Evolutionary conservation across 2,113 vertebrate species (phyloP).

Genomic region (Leptobrachium ailaonicum): DNA sequence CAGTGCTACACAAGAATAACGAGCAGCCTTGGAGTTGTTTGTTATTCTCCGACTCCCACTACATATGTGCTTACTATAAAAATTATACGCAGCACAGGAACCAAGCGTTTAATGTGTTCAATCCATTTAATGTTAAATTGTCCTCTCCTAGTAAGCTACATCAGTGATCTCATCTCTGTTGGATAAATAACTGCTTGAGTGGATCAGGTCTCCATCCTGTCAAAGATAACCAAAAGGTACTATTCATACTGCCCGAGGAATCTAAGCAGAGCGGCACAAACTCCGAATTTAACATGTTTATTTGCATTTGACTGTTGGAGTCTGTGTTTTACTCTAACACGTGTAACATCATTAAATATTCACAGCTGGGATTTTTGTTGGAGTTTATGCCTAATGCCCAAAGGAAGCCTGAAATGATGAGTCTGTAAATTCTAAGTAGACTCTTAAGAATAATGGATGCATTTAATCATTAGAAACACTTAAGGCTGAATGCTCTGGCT

Average conservation of each 20-base stretch:
- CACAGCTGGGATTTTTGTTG: slow-evolving; percentile 47
- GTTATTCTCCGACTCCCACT: too few relatives aligned
- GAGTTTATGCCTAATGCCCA: slow-evolving; percentile 43
- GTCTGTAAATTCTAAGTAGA: slow-evolving; percentile 49
- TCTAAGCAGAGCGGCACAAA: not conserved
- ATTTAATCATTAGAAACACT: slow-evolving; percentile 52
- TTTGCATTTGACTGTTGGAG: not conserved
- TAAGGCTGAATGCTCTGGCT: slow-evolving; percentile 49
- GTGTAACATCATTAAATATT: slow-evolving; percentile 47
- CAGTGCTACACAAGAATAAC: too few relatives aligned
- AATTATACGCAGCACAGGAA: too few relatives aligned
- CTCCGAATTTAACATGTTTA: not conserved
- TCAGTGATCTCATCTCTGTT: too few relatives aligned
- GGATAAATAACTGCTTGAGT: too few relatives aligned
- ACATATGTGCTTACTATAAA: too few relatives aligned
- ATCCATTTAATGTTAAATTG: too few relatives aligned
- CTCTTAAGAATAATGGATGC: slow-evolving; percentile 47
- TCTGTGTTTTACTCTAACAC: slow-evolving; percentile 2
- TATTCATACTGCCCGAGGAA: not conserved
- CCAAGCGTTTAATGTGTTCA: too few relatives aligned
- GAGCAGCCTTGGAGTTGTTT: too few relatives aligned
- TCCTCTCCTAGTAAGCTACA: too few relatives aligned
- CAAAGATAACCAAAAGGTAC: too few relatives aligned
- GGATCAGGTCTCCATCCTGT: too few relatives aligned
- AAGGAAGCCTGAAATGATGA: slow-evolving; percentile 41